Evolutionary conservation across 2,797 vertebrate genomes (phyloP).

Genomic region (Chrysocyon brachyurus): DNA sequence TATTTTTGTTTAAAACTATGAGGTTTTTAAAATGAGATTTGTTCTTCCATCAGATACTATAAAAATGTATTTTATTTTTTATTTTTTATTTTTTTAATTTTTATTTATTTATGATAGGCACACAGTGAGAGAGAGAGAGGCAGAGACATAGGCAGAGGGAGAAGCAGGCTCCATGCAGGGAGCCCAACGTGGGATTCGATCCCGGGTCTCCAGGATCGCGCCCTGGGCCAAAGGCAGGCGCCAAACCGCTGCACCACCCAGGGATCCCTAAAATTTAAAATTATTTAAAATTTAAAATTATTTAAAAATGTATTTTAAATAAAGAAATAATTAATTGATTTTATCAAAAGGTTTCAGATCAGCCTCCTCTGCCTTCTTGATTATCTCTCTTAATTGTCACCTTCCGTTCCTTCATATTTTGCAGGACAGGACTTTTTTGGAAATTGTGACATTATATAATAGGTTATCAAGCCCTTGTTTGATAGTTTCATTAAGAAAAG

Average conservation of each 20-base stretch:
- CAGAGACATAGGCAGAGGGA: no score
- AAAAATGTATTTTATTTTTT: no score
- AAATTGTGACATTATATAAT: neutral
- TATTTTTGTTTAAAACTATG: neutral
- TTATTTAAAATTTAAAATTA: no score
- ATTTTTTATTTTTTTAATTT: no score
- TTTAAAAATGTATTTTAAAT: neutral
- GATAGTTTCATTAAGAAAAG: conserved; percentile 24
- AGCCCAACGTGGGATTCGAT: no score
- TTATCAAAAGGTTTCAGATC: neutral
- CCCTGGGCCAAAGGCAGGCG: no score
- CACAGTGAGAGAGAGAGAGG: no score
- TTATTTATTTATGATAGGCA: no score
- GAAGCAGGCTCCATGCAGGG: no score
- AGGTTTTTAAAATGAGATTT: neutral
- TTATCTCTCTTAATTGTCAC: neutral
- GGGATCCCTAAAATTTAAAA: no score
- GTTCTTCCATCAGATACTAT: neutral
- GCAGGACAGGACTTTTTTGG: neutral
- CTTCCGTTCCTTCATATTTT: neutral
- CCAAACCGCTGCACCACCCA: no score
- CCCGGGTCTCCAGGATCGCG: no score
- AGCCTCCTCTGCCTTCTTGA: neutral
- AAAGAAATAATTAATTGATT: neutral
- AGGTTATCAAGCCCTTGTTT: neutral